Percentiles rank a stretch among this genome's conserved stretches.
These are phyloP conservation scores for Penaeus indicus DNA, from an alignment of 1,140 invertebrate genomes.

Conservation along the genomic window DNA sequence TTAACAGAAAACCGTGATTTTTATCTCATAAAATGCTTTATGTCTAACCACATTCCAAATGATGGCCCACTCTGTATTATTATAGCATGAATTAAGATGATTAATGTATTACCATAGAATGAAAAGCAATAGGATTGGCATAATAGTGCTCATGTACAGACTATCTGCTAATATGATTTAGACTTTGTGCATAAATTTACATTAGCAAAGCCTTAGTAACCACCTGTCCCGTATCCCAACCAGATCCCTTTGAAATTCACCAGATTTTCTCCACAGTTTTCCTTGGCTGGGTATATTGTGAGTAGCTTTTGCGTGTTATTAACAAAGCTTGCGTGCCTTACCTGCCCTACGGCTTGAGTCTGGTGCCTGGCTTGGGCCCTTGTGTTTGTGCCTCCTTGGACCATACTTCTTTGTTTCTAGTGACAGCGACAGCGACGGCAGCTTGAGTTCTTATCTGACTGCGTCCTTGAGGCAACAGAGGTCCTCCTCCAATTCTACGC, in stretches of 20 bases:
- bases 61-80: slow-evolving; percentile 6
- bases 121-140: slow-evolving; percentile 15
- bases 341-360: slow-evolving; percentile 47
- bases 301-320: slow-evolving; percentile 50
- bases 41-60: slow-evolving; percentile 59
- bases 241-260: slow-evolving; percentile 16
- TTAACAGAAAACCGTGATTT: slow-evolving; percentile 39
- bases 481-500: slow-evolving; percentile 56
- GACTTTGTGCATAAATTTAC: too few species aligned
- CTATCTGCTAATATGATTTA: too few species aligned
- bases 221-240: too few species aligned
- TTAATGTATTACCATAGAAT: slow-evolving; percentile 6
- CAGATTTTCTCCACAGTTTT: not conserved
- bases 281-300: slow-evolving; percentile 28
- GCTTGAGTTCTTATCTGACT: slow-evolving; percentile 65
- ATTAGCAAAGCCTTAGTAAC: too few species aligned
- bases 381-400: slow-evolving; percentile 54
- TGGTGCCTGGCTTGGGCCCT: slow-evolving; percentile 42
- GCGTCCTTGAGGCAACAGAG: slow-evolving; percentile 55
- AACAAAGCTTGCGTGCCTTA: slow-evolving; percentile 52
- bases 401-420: slow-evolving; percentile 64
- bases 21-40: slow-evolving; percentile 45
- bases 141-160: slow-evolving; percentile 19
- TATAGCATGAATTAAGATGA: slow-evolving; percentile 28
- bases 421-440: slow-evolving; percentile 65